A percentile compares a stretch with the other conserved stretches of the same genome.
Evolutionary conservation across 2,797 vertebrate genomes (phyloP).

Genomic region (Sphenodon punctatus): DNA sequence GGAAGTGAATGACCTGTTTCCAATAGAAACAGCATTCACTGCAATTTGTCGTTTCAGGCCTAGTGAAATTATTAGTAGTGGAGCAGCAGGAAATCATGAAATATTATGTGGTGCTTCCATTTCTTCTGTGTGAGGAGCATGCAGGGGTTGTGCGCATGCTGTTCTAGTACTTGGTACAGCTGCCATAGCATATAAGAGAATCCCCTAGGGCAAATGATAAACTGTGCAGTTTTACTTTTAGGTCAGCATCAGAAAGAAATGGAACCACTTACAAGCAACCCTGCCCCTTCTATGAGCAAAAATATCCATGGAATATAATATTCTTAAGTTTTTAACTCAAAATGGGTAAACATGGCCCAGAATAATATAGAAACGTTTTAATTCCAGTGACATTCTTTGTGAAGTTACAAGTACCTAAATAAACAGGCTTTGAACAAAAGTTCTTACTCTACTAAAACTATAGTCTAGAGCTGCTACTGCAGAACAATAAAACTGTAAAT

Average conservation of each 20-base stretch:
- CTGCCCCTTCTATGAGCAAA: not conserved
- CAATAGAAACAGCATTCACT: no score
- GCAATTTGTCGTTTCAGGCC: no score
- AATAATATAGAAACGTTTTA: not conserved
- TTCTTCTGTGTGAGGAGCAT: no score
- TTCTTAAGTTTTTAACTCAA: no score
- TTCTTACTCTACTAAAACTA: not conserved
- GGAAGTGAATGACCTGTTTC: no score
- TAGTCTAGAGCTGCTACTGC: not conserved
- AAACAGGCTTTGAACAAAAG: not conserved
- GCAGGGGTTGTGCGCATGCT: no score
- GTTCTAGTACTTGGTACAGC: no score
- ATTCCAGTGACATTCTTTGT: not conserved
- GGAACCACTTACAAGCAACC: rapidly evolving
- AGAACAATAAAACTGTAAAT: not conserved
- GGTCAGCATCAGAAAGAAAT: not conserved
- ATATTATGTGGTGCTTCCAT: no score
- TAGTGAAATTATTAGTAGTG: no score
- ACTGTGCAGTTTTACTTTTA: not conserved
- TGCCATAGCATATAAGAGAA: not conserved
- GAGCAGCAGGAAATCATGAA: no score
- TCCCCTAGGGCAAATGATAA: not conserved
- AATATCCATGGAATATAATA: no score
- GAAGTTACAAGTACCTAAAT: not conserved
- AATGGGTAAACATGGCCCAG: no score